Evolutionary conservation across 2,797 vertebrate species (phyloP).

Genomic region (Limnodromus scolopaceus): DNA sequence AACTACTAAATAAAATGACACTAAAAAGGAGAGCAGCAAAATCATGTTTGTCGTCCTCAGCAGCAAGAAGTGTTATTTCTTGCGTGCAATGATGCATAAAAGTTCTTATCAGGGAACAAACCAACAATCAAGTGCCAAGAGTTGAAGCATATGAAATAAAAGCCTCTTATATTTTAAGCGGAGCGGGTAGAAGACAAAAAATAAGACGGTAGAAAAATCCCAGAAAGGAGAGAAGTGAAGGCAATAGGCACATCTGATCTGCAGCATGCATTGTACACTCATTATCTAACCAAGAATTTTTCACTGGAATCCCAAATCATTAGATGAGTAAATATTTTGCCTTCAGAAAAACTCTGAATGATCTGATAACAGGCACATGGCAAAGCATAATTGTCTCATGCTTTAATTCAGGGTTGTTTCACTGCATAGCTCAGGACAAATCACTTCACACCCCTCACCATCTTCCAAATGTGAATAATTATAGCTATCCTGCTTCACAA

Average conservation of each 20-base stretch:
- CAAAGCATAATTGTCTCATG: neutral
- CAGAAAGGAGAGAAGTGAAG: neutral
- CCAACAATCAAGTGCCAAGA: neutral
- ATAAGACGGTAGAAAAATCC: neutral
- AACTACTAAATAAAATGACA: neutral
- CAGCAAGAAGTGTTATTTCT: neutral
- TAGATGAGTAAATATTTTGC: conserved; percentile 38
- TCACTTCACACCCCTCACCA: conserved; percentile 26
- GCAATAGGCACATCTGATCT: neutral
- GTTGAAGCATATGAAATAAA: neutral
- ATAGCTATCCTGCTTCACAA: conserved; percentile 39
- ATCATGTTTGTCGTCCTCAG: neutral
- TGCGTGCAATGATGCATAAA: neutral
- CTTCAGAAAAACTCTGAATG: conserved; percentile 15
- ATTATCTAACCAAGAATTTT: neutral
- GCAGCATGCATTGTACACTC: neutral
- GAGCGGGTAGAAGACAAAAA: neutral
- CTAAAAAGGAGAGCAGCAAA: neutral
- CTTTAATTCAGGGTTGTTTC: conserved; percentile 6
- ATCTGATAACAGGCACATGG: neutral
- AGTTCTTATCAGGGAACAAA: neutral
- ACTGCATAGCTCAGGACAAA: neutral
- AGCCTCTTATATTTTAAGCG: neutral
- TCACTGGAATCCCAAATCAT: neutral
- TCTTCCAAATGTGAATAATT: conserved; percentile 50